Base-by-base conservation (phyloP, 2,797 vertebrate genomes). In the Avahi laniger region DNA sequence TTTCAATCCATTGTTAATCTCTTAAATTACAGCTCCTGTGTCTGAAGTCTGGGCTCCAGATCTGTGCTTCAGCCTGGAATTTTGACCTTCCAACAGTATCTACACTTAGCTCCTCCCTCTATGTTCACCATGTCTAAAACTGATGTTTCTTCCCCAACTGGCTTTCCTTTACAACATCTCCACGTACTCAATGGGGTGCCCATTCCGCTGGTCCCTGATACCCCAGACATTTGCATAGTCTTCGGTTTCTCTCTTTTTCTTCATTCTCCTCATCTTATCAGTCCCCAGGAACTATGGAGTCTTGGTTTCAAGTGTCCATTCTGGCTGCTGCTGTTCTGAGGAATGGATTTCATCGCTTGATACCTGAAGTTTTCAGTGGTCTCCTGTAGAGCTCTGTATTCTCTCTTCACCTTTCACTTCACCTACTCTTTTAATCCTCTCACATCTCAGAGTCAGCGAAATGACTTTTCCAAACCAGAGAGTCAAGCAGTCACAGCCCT, bases 321-420 rank as follows among this genome's bases (percentile, higher is more conserved):
- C 67, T 90, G 83, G 72, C 33, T 43, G 43, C 52, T 65, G 0
- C 35, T 79, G 10, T 91, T 92, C 67, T 93, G 35, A 87, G 63
- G 46, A 94, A 46, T 38, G 78, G 41, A 81, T 92, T 92, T 90
- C 48, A 57, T 85, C 54, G 22, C 46, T 76, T 84, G n/a, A 89
- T 89, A 89, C 41, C 57, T 79, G 61, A 24, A 33, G 76, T 72
- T 52, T 76, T 4, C 90, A 20, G 17, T 50, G 22, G 30, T 88
- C 50, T 76, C 24, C 5, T 63, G 0, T 67, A 52, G 63, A 92
- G 50, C 20, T 63, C 0, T 41, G 15, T 35, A n/a, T 70, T 52
- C 46, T 76, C 48, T 76, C 35, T 24, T 70, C 33, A 46, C 5
- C 22, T 78, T 87, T 73, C 41, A 59, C 54, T 75, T 11, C 10